These are phyloP conservation scores for Dicerorhinus sumatrensis DNA, from an alignment of 2,113 vertebrate species.

Conservation along the genomic window DNA sequence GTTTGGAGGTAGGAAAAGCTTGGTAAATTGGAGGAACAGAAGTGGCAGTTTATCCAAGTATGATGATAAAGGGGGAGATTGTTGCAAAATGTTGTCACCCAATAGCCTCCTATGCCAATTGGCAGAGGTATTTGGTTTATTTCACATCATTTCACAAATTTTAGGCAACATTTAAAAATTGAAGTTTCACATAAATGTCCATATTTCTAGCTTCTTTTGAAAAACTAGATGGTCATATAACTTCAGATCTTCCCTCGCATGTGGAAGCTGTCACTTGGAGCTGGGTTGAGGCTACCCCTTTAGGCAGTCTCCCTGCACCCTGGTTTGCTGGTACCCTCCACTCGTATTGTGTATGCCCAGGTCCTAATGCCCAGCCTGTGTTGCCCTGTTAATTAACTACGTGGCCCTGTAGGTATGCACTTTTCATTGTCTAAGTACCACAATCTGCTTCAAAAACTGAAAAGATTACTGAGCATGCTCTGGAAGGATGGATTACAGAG, in stretches of 20 bases:
- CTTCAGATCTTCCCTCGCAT: not conserved
- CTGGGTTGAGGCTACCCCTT: not conserved
- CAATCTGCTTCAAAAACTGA: not conserved
- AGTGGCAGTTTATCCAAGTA: not conserved
- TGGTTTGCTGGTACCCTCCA: not conserved
- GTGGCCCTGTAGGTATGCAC: fast-evolving
- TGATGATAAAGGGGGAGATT: not conserved
- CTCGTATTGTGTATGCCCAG: fast-evolving
- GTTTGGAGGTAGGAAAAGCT: not conserved
- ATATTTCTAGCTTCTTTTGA: not conserved
- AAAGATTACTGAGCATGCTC: not conserved
- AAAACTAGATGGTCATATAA: not conserved
- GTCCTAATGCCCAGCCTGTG: not conserved
- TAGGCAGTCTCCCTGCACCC: not conserved
- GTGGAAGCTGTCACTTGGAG: not conserved
- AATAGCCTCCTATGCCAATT: not conserved
- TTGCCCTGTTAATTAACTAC: not conserved
- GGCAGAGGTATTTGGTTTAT: not conserved
- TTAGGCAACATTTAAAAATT: not conserved
- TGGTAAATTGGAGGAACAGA: not conserved
- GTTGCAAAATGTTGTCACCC: not conserved
- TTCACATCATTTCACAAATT: not conserved
- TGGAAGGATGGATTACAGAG: not conserved
- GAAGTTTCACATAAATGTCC: not conserved
- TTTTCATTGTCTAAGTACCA: not conserved